Percentiles rank a stretch among this genome's conserved stretches.
Conservation (phyloP, 1,140 invertebrate genomes). For the Pygmarrhopalites habei region DNA sequence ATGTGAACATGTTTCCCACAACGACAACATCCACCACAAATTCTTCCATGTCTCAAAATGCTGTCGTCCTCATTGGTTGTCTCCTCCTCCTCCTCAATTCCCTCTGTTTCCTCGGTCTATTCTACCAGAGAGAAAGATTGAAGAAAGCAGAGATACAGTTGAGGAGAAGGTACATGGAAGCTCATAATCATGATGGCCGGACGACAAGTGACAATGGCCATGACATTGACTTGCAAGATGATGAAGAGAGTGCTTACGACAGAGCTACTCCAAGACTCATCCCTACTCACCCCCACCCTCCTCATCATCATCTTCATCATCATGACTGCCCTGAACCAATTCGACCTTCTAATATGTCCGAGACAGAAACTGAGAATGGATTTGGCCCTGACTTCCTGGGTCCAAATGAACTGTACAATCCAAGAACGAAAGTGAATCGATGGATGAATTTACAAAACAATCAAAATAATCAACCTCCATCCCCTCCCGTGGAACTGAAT, state of each 20-base stretch:
- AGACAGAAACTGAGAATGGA: slow-evolving; percentile 39
- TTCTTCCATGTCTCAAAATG: slow-evolving; percentile 27
- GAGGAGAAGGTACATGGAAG: slow-evolving; percentile 24
- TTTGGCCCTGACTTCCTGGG: slow-evolving; percentile 37
- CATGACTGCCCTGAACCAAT: not conserved
- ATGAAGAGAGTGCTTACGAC: slow-evolving; percentile 4
- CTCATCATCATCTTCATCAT: too few species aligned
- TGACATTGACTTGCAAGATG: not conserved
- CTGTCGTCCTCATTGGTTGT: slow-evolving; percentile 32
- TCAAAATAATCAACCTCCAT: slow-evolving; percentile 1
- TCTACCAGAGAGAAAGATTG: slow-evolving; percentile 34
- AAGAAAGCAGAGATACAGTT: slow-evolving; percentile 34
- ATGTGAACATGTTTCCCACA: not conserved
- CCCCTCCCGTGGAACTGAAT: slow-evolving; percentile 1
- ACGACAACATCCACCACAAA: not conserved
- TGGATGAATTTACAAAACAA: slow-evolving; percentile 36
- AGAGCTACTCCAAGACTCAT: not conserved
- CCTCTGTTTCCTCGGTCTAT: slow-evolving; percentile 37
- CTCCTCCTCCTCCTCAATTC: slow-evolving; percentile 32
- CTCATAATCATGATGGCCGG: not conserved
- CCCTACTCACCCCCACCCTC: too few species aligned
- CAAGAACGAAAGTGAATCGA: slow-evolving; percentile 36
- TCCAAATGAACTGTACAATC: slow-evolving; percentile 30
- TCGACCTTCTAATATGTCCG: slow-evolving; percentile 28
- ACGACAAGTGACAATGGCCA: not conserved